Evolutionary conservation across 2,797 vertebrate species (phyloP).

Genomic region (Diplodus puntazzo): DNA sequence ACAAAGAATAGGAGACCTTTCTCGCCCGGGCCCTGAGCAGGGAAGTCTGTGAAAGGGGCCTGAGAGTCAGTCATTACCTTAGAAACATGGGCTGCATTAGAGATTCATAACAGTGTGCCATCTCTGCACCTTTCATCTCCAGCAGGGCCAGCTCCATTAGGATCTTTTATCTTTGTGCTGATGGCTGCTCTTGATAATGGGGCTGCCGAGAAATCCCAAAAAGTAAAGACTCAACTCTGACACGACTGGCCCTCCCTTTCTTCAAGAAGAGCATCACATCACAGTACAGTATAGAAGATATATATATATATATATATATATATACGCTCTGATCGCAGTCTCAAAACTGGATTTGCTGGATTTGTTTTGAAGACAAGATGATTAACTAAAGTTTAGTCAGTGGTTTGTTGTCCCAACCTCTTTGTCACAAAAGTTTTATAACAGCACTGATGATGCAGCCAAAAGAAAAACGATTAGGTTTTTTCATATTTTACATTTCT

Average conservation of each 20-base stretch:
- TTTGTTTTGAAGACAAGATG: conserved; percentile 11
- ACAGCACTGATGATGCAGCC: conserved; percentile 15
- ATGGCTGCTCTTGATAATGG: conserved; percentile 86
- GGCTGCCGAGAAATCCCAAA: conserved; percentile 86
- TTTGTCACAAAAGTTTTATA: conserved; percentile 26
- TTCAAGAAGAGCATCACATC: conserved; percentile 63
- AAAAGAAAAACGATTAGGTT: conserved; percentile 17
- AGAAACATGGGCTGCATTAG: conserved; percentile 83
- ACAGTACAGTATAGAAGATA: conserved; percentile 51
- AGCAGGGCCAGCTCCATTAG: conserved; percentile 85
- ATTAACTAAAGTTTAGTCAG: conserved; percentile 1
- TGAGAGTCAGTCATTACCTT: conserved; percentile 81
- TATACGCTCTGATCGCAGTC: conserved; percentile 31
- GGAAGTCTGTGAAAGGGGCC: conserved; percentile 72
- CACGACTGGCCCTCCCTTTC: conserved; percentile 69
- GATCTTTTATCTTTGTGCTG: conserved; percentile 87
- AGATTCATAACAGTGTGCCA: conserved; percentile 83
- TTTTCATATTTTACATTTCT: background rate
- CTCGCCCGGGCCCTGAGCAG: conserved; percentile 67
- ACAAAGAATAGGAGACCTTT: conserved; percentile 79
- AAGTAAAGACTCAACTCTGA: conserved; percentile 84
- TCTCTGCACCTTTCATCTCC: conserved; percentile 85
- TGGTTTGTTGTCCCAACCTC: conserved; percentile 38
- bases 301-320: conserved; percentile 18
- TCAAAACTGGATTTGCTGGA: conserved; percentile 33